Base-by-base conservation (phyloP, 2,797 vertebrate species). In the Setipinna tenuifilis region DNA sequence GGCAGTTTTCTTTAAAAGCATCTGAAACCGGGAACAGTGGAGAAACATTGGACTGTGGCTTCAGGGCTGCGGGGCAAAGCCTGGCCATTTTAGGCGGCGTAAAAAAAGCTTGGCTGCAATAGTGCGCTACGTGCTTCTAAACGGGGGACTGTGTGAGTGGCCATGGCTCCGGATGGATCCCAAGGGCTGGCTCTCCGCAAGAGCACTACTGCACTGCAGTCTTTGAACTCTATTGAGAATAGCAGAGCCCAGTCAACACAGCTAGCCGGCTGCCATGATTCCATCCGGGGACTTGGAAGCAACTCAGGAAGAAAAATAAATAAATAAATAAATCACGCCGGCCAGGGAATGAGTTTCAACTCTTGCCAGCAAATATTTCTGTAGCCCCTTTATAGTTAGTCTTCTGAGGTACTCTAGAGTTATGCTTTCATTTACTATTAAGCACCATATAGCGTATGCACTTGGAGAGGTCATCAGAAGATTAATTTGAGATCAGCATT, bases 11-110 rank as follows among this genome's bases (percentile, higher is more conserved):
- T 59, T n/a, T 59, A 21, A 10, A 19, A 44, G 31, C 31, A 35
- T 44, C 71, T 78, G 71, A 78, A 78, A 44, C 31, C 71, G 21
- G 71, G 61, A 78, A 6, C 71, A 41, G 71, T 44, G 71, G 71
- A 7, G 19, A 44, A 21, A 5, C 6, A 19, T 78, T 14, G 28
- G 28, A n/a, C 25, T 71, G 28, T 6, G 3, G 17, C 25, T 17
- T 0, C 68, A 71, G 71, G 71, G 71, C 68, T 31, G 28, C 50
- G 50, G 31, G 68, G 68, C 71, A 44, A 41, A 78, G 71, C 31
- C 35, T 78, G 71, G 71, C 17, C 35, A 44, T 78, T 78, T 78
- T 78, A 19, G 35, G 71, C 31, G 41, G 71, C 19, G 71, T 21
- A 17, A 78, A 41, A 78, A 41, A 78, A 78, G 31, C 71, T 44